These are phyloP conservation scores for Coenobita brevimanus DNA, from an alignment of 1,140 invertebrate species.

Conservation along the genomic window DNA sequence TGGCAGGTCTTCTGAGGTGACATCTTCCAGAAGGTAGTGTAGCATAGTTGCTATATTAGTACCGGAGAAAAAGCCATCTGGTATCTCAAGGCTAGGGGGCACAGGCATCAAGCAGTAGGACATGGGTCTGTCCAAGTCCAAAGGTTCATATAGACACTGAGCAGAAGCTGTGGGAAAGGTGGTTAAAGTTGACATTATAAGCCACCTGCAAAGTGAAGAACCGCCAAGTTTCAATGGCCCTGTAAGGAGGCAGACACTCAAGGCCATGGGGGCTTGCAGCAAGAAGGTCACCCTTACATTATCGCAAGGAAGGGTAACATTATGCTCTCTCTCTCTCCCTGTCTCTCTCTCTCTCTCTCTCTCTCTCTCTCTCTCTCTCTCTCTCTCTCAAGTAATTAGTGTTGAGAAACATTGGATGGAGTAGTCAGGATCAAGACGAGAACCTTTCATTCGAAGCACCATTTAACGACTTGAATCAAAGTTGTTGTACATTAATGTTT, in stretches of 20 bases:
- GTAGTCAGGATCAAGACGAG: too few species aligned
- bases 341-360: too few species aligned
- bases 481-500: too few species aligned
- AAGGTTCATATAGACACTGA: constrained; percentile 18
- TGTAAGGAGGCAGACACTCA: neutral
- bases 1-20: neutral
- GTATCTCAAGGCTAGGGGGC: neutral
- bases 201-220: neutral
- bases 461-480: too few species aligned
- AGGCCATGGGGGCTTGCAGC: neutral
- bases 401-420: too few species aligned
- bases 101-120: neutral
- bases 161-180: neutral
- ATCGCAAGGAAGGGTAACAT: too few species aligned
- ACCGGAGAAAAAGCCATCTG: constrained; percentile 4
- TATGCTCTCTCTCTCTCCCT: too few species aligned
- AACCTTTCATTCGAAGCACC: too few species aligned
- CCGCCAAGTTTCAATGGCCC: neutral
- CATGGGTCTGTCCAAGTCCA: neutral
- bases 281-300: neutral
- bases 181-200: too few species aligned
- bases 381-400: too few species aligned
- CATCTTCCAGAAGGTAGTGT: constrained; percentile 10
- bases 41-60: constrained; percentile 8
- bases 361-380: too few species aligned